Percentiles rank a stretch among this genome's conserved stretches.
phyloP scores from a whole-genome alignment of 2,113 vertebrate genomes.

The Phalacrocorax pelagicus region DNA sequence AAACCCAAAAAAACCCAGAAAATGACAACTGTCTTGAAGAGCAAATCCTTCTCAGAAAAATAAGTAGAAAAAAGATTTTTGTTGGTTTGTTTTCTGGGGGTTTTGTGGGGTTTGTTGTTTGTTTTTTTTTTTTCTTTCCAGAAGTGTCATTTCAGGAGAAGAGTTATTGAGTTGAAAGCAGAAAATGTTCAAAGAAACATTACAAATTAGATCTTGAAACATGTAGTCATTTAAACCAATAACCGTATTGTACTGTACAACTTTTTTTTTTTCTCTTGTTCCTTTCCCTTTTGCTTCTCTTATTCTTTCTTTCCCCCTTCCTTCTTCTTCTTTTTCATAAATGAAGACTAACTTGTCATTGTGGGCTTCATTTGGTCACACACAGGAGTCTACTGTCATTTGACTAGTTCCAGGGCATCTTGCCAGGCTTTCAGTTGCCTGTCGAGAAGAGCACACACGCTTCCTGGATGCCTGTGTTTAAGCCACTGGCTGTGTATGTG shows the following conservation, averaged over 20 bases:
- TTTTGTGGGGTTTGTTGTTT: neutral
- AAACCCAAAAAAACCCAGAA: neutral
- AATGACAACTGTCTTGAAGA: neutral
- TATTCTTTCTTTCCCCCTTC: neutral
- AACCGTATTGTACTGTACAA: neutral
- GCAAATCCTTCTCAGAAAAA: neutral
- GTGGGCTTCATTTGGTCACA: neutral
- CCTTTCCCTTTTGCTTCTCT: neutral
- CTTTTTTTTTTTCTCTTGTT: neutral
- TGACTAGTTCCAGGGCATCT: neutral
- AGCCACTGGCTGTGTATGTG: neutral
- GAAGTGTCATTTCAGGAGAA: neutral
- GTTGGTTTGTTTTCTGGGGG: neutral
- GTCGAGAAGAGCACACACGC: neutral
- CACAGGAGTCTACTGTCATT: accelerated
- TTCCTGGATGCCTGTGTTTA: neutral
- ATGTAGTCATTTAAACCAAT: neutral
- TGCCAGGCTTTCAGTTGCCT: neutral
- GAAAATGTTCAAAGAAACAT: neutral
- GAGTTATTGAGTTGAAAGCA: neutral
- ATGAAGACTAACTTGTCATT: neutral
- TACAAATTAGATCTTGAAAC: neutral
- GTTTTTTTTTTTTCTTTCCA: neutral
- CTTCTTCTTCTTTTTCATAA: neutral
- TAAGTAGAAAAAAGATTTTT: accelerated